phyloP scores from a whole-genome alignment of 2,113 vertebrate genomes.

The Hippocampus zosterae region DNA sequence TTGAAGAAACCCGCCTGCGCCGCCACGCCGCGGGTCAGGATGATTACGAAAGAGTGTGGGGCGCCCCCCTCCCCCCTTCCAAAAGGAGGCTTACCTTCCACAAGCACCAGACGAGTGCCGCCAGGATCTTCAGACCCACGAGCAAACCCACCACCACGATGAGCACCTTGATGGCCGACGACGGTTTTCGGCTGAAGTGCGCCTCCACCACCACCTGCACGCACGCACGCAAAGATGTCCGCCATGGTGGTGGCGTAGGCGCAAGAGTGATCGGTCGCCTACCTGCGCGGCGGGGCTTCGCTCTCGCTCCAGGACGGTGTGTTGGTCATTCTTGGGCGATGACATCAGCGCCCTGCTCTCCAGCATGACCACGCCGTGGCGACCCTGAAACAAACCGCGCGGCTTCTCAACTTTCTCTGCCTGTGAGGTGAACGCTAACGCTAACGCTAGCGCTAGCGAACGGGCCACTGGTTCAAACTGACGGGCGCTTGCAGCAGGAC shows the following conservation, averaged over 20 bases:
- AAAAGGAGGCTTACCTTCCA: constrained; percentile 80
- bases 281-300: constrained; percentile 66
- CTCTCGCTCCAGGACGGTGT: constrained; percentile 71
- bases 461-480: constrained; percentile 6
- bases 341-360: constrained; percentile 68
- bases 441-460: not conserved
- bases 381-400: constrained; percentile 82
- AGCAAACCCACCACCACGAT: constrained; percentile 79
- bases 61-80: no score
- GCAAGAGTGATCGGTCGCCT: constrained; percentile 42
- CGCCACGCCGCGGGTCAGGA: not conserved
- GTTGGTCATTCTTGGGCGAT: constrained; percentile 68
- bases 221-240: no score
- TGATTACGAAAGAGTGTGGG: no score
- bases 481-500: constrained; percentile 72
- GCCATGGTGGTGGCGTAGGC: not conserved
- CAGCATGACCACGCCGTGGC: constrained; percentile 74
- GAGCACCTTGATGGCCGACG: constrained; percentile 66
- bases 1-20: constrained; percentile 89
- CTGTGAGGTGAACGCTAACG: not conserved
- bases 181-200: constrained; percentile 79
- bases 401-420: no score
- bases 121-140: constrained; percentile 78
- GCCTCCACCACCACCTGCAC: constrained; percentile 82
- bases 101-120: constrained; percentile 76